Evolutionary conservation across 2,797 vertebrate species (phyloP).

Genomic region (Cuniculus paca): DNA sequence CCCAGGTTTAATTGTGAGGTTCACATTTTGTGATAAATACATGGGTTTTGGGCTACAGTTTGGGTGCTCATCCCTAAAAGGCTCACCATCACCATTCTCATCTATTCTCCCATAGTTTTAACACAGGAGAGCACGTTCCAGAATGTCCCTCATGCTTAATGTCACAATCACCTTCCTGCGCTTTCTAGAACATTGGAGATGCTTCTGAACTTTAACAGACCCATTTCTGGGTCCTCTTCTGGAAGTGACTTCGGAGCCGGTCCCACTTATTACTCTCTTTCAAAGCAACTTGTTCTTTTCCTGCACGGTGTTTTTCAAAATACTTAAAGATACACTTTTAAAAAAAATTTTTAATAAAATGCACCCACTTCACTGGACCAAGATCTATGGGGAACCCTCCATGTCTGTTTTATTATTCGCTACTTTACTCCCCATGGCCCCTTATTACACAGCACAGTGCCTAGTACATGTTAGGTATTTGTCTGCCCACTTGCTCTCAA

Average conservation of each 20-base stretch:
- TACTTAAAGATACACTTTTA: neutral
- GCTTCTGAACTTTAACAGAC: neutral
- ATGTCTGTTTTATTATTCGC: neutral
- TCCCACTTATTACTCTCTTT: neutral
- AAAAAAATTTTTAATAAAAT: neutral
- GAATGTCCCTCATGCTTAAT: neutral
- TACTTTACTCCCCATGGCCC: neutral
- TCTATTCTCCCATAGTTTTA: neutral
- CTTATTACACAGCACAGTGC: neutral
- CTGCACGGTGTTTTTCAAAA: neutral
- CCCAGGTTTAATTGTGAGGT: neutral
- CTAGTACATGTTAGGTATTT: neutral
- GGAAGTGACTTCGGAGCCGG: neutral
- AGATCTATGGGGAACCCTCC: neutral
- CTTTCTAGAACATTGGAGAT: neutral
- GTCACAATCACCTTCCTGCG: neutral
- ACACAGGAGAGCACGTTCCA: neutral
- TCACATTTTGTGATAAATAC: neutral
- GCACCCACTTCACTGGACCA: neutral
- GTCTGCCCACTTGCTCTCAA: neutral
- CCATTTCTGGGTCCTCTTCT: neutral
- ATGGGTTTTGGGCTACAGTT: neutral
- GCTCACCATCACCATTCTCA: neutral
- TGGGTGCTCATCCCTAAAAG: neutral
- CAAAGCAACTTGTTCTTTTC: neutral